Evolutionary conservation across 1,140 invertebrate species (phyloP).

Genomic region (Musca vetustissima): DNA sequence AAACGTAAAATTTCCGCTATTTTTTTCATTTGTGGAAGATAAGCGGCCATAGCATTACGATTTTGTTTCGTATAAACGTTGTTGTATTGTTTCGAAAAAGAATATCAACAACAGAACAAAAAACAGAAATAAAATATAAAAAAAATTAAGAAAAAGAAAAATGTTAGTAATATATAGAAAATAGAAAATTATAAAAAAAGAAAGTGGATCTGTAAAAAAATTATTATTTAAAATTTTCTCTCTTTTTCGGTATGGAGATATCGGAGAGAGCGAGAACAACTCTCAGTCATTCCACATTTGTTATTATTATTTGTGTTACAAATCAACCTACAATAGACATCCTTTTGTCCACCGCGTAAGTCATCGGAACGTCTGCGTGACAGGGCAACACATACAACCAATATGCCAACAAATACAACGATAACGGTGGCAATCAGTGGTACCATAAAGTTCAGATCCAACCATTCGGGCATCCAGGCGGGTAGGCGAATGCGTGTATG

Average conservation of each 20-base stretch:
- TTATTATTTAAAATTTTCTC: too few relatives aligned
- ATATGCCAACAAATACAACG: constrained; percentile 83
- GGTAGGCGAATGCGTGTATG: constrained; percentile 62
- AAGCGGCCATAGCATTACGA: neutral
- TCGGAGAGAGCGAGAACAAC: too few relatives aligned
- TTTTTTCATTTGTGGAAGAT: too few relatives aligned
- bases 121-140: constrained; percentile 33
- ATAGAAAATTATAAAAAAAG: neutral
- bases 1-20: constrained; percentile 18
- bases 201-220: neutral
- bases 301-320: too few relatives aligned
- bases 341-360: constrained; percentile 75
- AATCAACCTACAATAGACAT: constrained; percentile 64
- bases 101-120: constrained; percentile 7
- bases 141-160: constrained; percentile 14
- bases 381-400: constrained; percentile 84
- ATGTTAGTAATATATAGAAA: neutral
- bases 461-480: constrained; percentile 81
- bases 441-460: constrained; percentile 83
- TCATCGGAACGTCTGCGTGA: constrained; percentile 77
- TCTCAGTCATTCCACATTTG: constrained; percentile 1
- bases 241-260: too few relatives aligned
- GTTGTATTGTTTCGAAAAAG: too few relatives aligned
- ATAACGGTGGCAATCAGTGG: constrained; percentile 81
- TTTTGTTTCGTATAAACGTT: too few relatives aligned